A percentile compares a stretch with the other conserved stretches of the same genome.
phyloP scores from a whole-genome alignment of 2,888 invertebrate genomes.

The Mythimna albipuncta region DNA sequence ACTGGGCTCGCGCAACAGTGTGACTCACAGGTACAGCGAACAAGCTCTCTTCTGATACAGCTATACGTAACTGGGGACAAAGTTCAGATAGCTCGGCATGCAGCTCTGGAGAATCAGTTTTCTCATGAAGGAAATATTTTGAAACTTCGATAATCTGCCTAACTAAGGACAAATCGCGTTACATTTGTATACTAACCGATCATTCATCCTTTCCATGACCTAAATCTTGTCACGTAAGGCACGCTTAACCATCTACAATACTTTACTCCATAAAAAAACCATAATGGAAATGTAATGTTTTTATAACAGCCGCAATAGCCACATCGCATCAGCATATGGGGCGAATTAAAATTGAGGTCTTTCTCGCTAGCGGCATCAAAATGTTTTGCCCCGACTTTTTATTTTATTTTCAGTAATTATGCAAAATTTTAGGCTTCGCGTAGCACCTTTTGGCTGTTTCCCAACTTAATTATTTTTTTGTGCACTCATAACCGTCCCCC shows the following conservation, averaged over 20 bases:
- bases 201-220: background rate
- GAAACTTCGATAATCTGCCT: no score
- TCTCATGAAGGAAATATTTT: no score
- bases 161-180: no score
- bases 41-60: no score
- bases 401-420: conserved; percentile 54
- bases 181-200: no score
- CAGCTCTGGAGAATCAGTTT: no score
- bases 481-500: conserved; percentile 30
- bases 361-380: conserved; percentile 23
- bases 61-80: no score
- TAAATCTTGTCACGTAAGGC: background rate
- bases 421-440: conserved; percentile 38
- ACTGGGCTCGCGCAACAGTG: no score
- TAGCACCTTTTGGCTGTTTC: conserved; percentile 37
- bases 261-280: conserved; percentile 8
- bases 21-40: no score
- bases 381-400: conserved; percentile 36
- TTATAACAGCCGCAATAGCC: conserved; percentile 7
- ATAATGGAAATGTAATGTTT: conserved; percentile 29
- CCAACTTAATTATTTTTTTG: conserved; percentile 55
- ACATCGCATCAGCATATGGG: conserved; percentile 36
- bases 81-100: no score
- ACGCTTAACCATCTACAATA: background rate
- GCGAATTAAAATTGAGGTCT: conserved; percentile 39